Evolutionary conservation across 2,888 invertebrate genomes (phyloP), one percentile per base, ranked within the genome.

Genomic region (Clepsis dumicolana): DNA sequence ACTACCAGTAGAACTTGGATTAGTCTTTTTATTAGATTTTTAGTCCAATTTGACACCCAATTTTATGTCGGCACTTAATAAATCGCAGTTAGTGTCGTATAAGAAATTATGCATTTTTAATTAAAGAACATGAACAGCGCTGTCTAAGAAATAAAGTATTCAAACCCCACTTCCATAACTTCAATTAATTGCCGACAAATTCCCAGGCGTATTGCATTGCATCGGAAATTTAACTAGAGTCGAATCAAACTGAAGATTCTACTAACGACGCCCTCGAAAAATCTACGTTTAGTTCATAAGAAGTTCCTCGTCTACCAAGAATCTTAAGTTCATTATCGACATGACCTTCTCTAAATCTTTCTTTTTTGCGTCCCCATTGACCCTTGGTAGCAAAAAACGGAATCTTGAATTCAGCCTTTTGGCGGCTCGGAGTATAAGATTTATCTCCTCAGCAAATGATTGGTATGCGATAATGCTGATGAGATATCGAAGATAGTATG

Each of bases 391-490:
- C 85, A 89, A 90, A 89, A 90, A 88, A 82, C 78, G 78, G 80
- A 82, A 74, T 75, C 76, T 77, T 73, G 77, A 77, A 75, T 78
- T 79, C 78, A 80, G 83, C 83, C 85, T 83, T 84, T 83, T 82
- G 86, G 85, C 83, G 83, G 80, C 77, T 75, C 73, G 74, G 75
- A 80, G 74, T 74, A 75, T 80, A 84, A 86, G 88, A 90, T 90
- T 89, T 86, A 90, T 89, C 81, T 81, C 77, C 83, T 77, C 78
- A 79, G 80, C 80, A 83, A 84, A 83, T 82, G 82, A 85, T 83
- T 78, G 84, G 81, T 78, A 83, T 84, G 81, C 77, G 70, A 77
- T 81, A 79, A 77, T 72, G 75, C 79, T 81, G 81, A 81, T 68
- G 63, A 68, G 68, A 68, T 68, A 80, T 80, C 76, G 66, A 76